phyloP scores from a whole-genome alignment of 2,797 vertebrate species.

The Brotula barbata region DNA sequence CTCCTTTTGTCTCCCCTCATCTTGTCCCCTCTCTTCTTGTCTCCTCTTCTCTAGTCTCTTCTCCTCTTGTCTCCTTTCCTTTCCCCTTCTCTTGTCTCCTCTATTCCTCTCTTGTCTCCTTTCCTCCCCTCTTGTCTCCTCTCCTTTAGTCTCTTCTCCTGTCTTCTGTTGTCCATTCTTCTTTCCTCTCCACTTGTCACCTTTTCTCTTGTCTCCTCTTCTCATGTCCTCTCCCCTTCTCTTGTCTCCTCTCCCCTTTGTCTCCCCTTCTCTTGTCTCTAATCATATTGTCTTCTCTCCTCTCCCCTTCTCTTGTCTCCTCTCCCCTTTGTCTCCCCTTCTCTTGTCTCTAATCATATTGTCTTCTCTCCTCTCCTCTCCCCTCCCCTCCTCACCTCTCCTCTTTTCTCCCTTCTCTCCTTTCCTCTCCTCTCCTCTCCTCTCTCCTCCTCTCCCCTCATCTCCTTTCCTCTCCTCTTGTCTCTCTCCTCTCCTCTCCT shows the following conservation, averaged over 20 bases:
- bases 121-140: not conserved
- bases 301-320: not conserved
- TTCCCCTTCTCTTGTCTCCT: not conserved
- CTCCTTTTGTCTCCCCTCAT: not conserved
- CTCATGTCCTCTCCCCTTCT: no score
- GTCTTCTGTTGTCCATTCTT: slow-evolving; percentile 18
- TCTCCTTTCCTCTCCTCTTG: not conserved
- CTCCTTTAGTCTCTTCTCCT: slow-evolving; percentile 4
- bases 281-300: no score
- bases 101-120: no score
- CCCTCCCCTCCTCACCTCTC: not conserved
- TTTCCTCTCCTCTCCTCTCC: slow-evolving; percentile 10
- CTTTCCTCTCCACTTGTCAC: not conserved
- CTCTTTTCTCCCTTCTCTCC: not conserved
- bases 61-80: slow-evolving; percentile 9
- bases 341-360: no score
- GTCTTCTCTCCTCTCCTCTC: no score
- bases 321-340: slow-evolving; percentile 12
- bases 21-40: not conserved
- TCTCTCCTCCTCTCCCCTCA: not conserved
- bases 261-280: no score
- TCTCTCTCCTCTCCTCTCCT: slow-evolving; percentile 7
- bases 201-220: not conserved
- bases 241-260: not conserved
- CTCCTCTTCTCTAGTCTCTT: slow-evolving; percentile 7